Evolutionary conservation across 2,113 vertebrate species (phyloP).

Genomic region (Amphilophus citrinellus): DNA sequence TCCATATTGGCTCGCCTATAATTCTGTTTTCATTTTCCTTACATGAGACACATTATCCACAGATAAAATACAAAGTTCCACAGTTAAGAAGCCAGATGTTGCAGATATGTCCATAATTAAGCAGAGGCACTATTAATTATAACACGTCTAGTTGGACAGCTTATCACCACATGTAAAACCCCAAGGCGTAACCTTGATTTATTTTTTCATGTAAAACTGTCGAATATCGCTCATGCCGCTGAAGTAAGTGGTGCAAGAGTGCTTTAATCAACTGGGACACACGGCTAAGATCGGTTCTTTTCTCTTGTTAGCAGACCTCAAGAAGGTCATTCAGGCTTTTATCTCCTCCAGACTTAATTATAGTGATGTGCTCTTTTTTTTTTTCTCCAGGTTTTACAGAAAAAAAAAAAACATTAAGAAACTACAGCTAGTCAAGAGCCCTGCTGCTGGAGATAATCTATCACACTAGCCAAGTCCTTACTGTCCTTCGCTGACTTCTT

Average conservation of each 20-base stretch:
- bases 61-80: background rate
- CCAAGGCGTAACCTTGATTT: no score
- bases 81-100: background rate
- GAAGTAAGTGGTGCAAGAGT: background rate
- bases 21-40: background rate
- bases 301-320: background rate
- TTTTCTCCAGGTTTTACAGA: no score
- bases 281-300: background rate
- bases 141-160: background rate
- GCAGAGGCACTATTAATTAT: background rate
- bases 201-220: background rate
- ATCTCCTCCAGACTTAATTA: constrained; percentile 2
- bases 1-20: background rate
- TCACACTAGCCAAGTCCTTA: background rate
- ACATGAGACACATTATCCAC: background rate
- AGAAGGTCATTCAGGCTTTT: background rate
- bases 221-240: background rate
- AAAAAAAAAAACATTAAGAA: constrained; percentile 11
- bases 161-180: background rate
- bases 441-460: background rate
- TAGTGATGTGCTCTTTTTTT: background rate
- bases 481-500: background rate
- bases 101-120: background rate
- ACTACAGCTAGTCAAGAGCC: constrained; percentile 7
- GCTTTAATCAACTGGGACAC: background rate